phyloP scores from a whole-genome alignment of 2,797 vertebrate species.

The Micropoecilia bifurca region DNA sequence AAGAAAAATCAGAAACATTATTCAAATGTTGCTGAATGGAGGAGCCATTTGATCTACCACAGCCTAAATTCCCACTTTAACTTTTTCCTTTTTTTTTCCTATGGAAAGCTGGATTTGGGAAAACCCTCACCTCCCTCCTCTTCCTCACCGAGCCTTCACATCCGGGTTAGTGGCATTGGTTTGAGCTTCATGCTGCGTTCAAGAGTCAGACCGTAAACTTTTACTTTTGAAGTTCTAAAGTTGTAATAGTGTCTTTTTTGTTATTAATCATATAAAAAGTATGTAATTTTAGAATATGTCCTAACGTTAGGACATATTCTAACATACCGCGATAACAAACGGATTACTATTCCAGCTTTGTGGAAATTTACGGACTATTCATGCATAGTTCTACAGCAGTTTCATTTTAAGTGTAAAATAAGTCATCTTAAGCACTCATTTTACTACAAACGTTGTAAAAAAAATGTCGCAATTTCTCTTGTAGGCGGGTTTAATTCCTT shows the following conservation, averaged over 20 bases:
- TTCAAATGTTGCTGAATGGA: not conserved
- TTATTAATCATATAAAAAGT: not conserved
- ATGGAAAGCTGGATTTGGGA: slow-evolving; percentile 75
- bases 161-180: slow-evolving; percentile 81
- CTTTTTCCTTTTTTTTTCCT: slow-evolving; percentile 43
- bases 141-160: slow-evolving; percentile 75
- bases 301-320: no score
- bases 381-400: not conserved
- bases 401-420: not conserved
- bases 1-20: not conserved
- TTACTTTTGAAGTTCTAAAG: slow-evolving; percentile 10
- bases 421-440: not conserved
- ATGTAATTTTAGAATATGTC: not conserved
- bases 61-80: slow-evolving; percentile 5
- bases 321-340: not conserved
- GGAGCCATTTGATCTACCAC: no score
- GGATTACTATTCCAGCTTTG: not conserved
- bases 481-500: no score
- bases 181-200: slow-evolving; percentile 63
- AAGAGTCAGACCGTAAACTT: slow-evolving; percentile 14
- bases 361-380: no score
- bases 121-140: slow-evolving; percentile 64
- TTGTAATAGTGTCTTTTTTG: not conserved
- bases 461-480: no score
- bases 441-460: not conserved